Conservation (phyloP, 2,888 invertebrate genomes). For the Netelia virgata region DNA sequence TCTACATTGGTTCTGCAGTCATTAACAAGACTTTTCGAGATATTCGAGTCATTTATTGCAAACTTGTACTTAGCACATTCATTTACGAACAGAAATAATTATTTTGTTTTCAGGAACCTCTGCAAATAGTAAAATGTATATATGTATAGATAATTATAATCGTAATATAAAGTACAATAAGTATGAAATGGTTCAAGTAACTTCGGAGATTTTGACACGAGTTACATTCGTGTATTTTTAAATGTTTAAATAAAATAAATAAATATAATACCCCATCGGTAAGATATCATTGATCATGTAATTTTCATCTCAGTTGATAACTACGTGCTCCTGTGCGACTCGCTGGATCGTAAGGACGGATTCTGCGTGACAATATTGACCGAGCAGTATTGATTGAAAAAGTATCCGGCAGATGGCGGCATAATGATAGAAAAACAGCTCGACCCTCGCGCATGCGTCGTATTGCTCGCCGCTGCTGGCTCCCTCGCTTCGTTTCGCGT, state of each 20-base stretch:
- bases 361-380: constrained; percentile 18
- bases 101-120: too few species aligned
- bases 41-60: too few species aligned
- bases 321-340: not conserved
- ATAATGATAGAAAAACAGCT: not conserved
- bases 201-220: not conserved
- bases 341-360: not conserved
- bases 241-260: not conserved
- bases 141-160: too few species aligned
- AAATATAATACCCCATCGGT: not conserved
- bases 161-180: too few species aligned
- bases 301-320: not conserved
- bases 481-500: constrained; percentile 62
- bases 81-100: too few species aligned
- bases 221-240: too few species aligned
- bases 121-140: too few species aligned
- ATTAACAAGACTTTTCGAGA: too few species aligned
- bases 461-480: constrained; percentile 32
- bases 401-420: constrained; percentile 51
- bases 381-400: not conserved
- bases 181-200: not conserved
- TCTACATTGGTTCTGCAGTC: too few species aligned
- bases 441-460: constrained; percentile 51
- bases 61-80: too few species aligned
- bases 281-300: not conserved